Evolutionary conservation across 30 jellyfish, hydroid and myxozoan genomes (phyloP).

Genomic region (Aurelia sp.): DNA sequence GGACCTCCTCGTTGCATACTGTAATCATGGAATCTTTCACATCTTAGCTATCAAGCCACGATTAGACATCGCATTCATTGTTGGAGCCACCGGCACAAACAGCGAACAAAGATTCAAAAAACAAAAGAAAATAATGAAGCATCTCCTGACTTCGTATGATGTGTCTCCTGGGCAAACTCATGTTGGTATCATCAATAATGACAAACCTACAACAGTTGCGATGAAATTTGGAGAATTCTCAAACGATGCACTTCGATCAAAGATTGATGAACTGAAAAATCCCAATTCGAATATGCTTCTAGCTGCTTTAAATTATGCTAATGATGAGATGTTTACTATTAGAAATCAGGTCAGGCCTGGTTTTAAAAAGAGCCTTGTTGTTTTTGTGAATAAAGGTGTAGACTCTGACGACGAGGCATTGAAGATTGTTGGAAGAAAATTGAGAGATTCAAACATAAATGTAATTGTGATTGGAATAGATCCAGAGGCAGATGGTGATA

Average conservation of each 20-base stretch:
- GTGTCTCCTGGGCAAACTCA: slow-evolving; percentile 69
- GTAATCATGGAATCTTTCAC: too few species aligned
- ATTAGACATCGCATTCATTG: slow-evolving; percentile 74
- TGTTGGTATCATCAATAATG: slow-evolving; percentile 69
- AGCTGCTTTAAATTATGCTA: slow-evolving; percentile 49
- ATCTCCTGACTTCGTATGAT: slow-evolving; percentile 70
- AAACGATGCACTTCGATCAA: not conserved
- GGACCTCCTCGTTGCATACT: too few species aligned
- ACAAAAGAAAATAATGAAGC: slow-evolving; percentile 59
- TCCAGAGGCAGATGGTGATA: slow-evolving; percentile 25
- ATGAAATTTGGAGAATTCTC: slow-evolving; percentile 68
- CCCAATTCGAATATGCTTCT: not conserved
- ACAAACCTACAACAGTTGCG: slow-evolving; percentile 42
- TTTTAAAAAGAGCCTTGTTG: slow-evolving; percentile 76
- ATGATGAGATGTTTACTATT: slow-evolving; percentile 42
- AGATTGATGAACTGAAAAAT: slow-evolving; percentile 10
- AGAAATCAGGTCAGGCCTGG: slow-evolving; percentile 84
- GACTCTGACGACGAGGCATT: slow-evolving; percentile 45
- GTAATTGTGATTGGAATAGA: slow-evolving; percentile 72
- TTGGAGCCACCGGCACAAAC: slow-evolving; percentile 69
- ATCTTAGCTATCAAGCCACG: slow-evolving; percentile 33
- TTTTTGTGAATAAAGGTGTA: slow-evolving; percentile 69
- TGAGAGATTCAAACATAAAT: slow-evolving; percentile 49
- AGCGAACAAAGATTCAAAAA: slow-evolving; percentile 18
- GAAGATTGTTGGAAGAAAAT: slow-evolving; percentile 26